These are phyloP conservation scores for Chrysocyon brachyurus DNA, from an alignment of 2,797 vertebrate species.

Conservation along the genomic window DNA sequence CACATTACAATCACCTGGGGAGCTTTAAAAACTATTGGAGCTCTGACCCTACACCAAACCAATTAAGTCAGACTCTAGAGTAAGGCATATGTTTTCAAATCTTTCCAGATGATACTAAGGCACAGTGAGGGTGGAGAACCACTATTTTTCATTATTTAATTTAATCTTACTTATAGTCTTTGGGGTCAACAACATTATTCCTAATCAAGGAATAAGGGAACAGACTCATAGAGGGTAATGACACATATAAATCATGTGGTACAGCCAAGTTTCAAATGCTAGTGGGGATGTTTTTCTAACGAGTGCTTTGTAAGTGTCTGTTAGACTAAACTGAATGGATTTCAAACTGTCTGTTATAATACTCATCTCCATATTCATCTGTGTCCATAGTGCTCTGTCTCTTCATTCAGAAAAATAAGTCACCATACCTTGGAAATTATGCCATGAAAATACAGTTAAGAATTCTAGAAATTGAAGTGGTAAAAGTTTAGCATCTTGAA, in stretches of 20 bases:
- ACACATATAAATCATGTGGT: background rate
- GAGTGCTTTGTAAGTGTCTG: background rate
- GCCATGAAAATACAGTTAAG: background rate
- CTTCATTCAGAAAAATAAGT: conserved; percentile 43
- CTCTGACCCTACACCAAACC: background rate
- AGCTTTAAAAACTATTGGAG: background rate
- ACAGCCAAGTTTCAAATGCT: background rate
- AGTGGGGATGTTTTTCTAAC: background rate
- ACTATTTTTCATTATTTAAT: conserved; percentile 53
- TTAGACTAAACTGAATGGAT: conserved; percentile 13
- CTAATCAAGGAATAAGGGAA: background rate
- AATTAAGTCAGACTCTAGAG: conserved; percentile 26
- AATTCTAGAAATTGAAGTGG: conserved; percentile 35
- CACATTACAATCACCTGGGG: background rate
- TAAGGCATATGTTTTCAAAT: background rate
- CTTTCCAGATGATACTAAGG: background rate
- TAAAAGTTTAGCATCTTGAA: conserved; percentile 11
- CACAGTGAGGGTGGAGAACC: background rate
- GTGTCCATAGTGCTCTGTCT: background rate
- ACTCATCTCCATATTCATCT: conserved; percentile 16
- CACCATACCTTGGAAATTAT: background rate
- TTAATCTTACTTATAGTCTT: background rate
- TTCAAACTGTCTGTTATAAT: background rate
- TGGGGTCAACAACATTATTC: background rate
- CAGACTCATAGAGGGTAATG: background rate